Evolutionary conservation across 1,140 invertebrate genomes (phyloP), one percentile per base, ranked within the genome.

Genomic region (Zaprionus davidi): DNA sequence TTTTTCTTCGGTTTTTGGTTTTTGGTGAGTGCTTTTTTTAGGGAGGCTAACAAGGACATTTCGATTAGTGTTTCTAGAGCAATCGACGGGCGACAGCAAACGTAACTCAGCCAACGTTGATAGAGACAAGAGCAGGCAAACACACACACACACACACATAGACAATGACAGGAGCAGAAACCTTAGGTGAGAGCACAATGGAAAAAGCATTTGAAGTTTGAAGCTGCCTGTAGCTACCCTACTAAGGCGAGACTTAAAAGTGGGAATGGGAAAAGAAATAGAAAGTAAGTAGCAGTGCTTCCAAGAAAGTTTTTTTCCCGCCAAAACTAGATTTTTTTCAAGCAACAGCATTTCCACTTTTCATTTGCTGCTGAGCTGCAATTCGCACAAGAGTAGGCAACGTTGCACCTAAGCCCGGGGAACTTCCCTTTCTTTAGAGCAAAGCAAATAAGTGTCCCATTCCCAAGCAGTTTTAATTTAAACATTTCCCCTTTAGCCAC

Each of bases 51-150:
- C 69, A 68, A 78, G 73, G 67, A 77, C 62, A 24, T 56, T 83
- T 80, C 53, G 38, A 72, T 72, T 63, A 78, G 65, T 53, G 24
- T 31, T 75, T 75, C 38, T 60, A 58, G 73, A 58, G 74, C 74
- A 80, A 65, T 81, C 63, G 67, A 67, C 38, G 31, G 66, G 71
- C 63, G 70, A 67, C 55, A 58, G 66, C 56, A 51, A 66, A 77
- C 57, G 68, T 70, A 58, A 71, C 65, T 31, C 31, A 46, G 20
- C 41, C 15, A 20, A 44, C 64, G 36, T 3, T 63, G 70, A 62
- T 34, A 46, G 31, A 28, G 53, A 67, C 46, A 44, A 46, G 22
- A 17, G 51, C 26, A 38, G 68, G 76, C 67, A 56, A 24, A 63
- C 9, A 13, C 17, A 55, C 62, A 38, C 7, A 53, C 22, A 41